Conservation (phyloP, 1,140 invertebrate species). For the Xylocopa sonorina region DNA sequence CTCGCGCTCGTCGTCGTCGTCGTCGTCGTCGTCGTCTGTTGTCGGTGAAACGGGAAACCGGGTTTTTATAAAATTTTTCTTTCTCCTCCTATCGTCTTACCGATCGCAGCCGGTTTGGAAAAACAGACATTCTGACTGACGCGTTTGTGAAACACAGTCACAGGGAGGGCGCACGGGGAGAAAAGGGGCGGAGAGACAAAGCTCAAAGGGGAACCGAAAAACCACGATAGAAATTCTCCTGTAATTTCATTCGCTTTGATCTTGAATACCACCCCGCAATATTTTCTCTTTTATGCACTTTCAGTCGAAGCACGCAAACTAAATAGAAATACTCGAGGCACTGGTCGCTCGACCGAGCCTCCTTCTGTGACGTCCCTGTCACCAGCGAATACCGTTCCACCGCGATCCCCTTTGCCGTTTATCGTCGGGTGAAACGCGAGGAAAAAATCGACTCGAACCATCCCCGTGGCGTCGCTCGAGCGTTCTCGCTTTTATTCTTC, state of each 20-base stretch:
- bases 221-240: conserved; percentile 40
- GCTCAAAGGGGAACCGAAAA: conserved; percentile 40
- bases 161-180: too few relatives aligned
- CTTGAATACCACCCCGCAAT: conserved; percentile 23
- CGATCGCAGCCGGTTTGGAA: not conserved
- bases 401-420: not conserved
- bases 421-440: not conserved
- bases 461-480: not conserved
- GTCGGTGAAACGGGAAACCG: not conserved
- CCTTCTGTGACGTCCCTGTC: conserved; percentile 10
- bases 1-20: too few relatives aligned
- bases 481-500: not conserved
- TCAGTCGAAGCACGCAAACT: conserved; percentile 28
- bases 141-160: not conserved
- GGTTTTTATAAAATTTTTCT: not conserved
- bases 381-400: not conserved
- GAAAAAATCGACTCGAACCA: not conserved
- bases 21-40: too few relatives aligned
- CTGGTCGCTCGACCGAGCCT: not conserved
- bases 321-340: conserved; percentile 31
- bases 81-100: not conserved
- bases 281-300: conserved; percentile 34
- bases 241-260: conserved; percentile 47
- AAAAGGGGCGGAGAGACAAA: not conserved
- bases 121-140: conserved; percentile 8